These are phyloP conservation scores for Ailurus styani DNA, from an alignment of 2,113 vertebrate species.

Conservation along the genomic window DNA sequence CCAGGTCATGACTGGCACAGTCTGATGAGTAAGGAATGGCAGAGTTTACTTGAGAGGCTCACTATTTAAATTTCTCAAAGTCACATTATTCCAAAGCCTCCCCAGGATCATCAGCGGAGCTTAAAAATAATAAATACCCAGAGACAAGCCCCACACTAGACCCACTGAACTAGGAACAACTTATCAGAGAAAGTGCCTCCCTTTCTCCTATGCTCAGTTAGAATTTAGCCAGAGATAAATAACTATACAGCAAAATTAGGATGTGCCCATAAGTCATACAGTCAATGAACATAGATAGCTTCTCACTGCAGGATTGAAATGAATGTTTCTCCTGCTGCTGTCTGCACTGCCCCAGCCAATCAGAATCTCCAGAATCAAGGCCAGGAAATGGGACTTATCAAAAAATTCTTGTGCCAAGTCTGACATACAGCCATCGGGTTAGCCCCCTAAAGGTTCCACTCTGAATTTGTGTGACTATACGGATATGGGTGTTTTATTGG, in stretches of 20 bases:
- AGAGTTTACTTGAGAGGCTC: background rate
- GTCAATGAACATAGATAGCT: background rate
- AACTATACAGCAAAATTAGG: background rate
- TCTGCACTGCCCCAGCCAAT: background rate
- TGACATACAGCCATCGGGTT: background rate
- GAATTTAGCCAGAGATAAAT: background rate
- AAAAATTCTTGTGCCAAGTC: background rate
- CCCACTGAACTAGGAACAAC: background rate
- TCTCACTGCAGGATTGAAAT: background rate
- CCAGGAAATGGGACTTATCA: background rate
- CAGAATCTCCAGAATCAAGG: background rate
- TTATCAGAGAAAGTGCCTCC: background rate
- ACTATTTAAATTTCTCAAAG: background rate
- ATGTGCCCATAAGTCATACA: accelerated
- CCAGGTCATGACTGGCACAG: no score
- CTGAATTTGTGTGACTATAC: background rate
- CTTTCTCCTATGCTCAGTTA: background rate
- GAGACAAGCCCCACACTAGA: no score
- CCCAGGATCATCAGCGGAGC: background rate
- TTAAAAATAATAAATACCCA: background rate
- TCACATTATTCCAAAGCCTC: background rate
- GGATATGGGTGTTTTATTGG: background rate
- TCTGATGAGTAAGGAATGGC: background rate
- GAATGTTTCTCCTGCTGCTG: background rate
- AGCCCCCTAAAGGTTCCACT: background rate